These are phyloP conservation scores for Hafferia zeledoni DNA, from an alignment of 2,797 vertebrate genomes.

Conservation along the genomic window DNA sequence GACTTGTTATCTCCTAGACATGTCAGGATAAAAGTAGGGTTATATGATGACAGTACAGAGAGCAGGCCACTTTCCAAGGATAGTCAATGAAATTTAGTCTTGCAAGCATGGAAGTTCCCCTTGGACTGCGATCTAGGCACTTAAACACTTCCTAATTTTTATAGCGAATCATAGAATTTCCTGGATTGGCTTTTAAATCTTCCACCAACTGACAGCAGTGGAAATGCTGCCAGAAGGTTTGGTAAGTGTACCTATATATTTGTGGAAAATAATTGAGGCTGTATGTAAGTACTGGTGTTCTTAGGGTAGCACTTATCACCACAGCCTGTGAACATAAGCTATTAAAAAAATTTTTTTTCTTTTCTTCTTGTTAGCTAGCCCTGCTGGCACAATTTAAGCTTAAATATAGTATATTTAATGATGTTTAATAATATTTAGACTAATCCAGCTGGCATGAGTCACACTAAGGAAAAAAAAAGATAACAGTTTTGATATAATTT, in stretches of 20 bases:
- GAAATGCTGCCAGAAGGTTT: not conserved
- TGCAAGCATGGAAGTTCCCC: not conserved
- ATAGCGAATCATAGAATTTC: not conserved
- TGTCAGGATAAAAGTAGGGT: not conserved
- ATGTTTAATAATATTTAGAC: conserved; percentile 65
- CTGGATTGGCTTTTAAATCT: not conserved
- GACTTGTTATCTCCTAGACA: not conserved
- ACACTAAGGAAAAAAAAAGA: not conserved
- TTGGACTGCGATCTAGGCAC: not conserved
- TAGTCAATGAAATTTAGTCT: not conserved
- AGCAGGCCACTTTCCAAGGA: not conserved
- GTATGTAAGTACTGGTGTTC: not conserved
- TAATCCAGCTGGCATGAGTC: conserved; percentile 53
- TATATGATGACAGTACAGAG: not conserved
- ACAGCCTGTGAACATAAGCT: not conserved
- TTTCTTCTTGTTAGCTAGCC: not conserved
- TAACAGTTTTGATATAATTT: conserved; percentile 17
- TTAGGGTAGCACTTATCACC: not conserved
- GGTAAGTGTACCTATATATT: not conserved
- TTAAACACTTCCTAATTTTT: conserved; percentile 13
- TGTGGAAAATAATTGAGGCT: not conserved
- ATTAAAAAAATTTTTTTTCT: not conserved
- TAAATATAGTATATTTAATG: conserved; percentile 17
- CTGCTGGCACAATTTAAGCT: conserved; percentile 2
- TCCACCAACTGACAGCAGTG: not conserved